phyloP scores from a whole-genome alignment of 2,113 vertebrate species.

The Willisornis vidua region DNA sequence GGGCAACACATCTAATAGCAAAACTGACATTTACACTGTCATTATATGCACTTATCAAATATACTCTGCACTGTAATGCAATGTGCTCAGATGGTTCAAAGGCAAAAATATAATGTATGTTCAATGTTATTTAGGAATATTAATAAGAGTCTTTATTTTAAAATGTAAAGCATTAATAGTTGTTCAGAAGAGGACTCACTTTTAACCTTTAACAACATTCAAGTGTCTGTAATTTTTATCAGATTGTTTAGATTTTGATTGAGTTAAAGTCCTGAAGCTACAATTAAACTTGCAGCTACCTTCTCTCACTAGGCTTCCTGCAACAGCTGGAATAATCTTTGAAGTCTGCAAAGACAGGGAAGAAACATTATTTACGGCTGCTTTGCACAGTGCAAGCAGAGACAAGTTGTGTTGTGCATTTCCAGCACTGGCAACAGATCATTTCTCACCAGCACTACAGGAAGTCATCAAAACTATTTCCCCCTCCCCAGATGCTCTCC shows the following conservation, averaged over 20 bases:
- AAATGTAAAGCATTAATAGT: constrained; percentile 26
- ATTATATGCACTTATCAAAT: constrained; percentile 41
- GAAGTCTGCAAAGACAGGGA: constrained; percentile 8
- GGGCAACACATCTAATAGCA: neutral
- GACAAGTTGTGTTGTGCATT: constrained; percentile 8
- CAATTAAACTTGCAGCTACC: constrained; percentile 59
- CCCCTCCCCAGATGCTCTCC: neutral
- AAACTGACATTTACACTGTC: constrained; percentile 47
- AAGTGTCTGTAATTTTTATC: constrained; percentile 41
- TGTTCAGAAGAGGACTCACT: constrained; percentile 7
- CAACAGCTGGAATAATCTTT: constrained; percentile 50
- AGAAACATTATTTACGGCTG: constrained; percentile 27
- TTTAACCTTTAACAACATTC: constrained; percentile 53
- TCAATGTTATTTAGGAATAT: constrained; percentile 46
- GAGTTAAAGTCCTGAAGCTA: constrained; percentile 52
- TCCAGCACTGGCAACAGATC: constrained; percentile 11
- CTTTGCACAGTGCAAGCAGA: neutral
- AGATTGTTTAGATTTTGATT: constrained; percentile 57
- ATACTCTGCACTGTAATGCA: constrained; percentile 23
- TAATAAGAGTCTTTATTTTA: constrained; percentile 61
- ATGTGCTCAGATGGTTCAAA: constrained; percentile 12
- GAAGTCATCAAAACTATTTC: constrained; percentile 11
- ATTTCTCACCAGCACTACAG: constrained; percentile 39
- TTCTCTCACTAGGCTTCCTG: constrained; percentile 36
- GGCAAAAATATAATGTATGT: constrained; percentile 29